These are phyloP conservation scores for Sylvilagus bachmani DNA, from an alignment of 2,113 vertebrate species.

Conservation along the genomic window DNA sequence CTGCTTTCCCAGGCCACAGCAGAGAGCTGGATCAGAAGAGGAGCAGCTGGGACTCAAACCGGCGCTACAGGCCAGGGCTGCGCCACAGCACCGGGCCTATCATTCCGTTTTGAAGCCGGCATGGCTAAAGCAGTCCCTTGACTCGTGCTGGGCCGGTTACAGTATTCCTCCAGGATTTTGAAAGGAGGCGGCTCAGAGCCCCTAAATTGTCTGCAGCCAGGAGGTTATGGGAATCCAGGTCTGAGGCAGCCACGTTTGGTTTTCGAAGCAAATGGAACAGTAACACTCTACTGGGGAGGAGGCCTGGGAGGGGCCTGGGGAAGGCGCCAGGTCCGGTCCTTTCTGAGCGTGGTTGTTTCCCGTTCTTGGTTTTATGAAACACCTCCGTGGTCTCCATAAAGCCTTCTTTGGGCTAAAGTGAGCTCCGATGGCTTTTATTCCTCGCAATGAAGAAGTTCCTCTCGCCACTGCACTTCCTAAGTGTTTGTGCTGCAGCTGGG, in stretches of 20 bases:
- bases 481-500: neutral
- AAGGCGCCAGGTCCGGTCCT: neutral
- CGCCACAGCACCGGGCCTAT: too few relatives aligned
- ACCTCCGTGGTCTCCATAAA: neutral
- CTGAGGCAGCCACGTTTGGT: neutral
- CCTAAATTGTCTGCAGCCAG: neutral
- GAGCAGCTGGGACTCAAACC: too few relatives aligned
- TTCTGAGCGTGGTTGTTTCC: neutral
- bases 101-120: neutral
- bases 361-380: constrained; percentile 8
- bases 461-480: neutral
- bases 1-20: too few relatives aligned
- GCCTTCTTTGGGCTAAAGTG: neutral
- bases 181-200: neutral
- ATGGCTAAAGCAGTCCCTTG: too few relatives aligned
- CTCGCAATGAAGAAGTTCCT: neutral
- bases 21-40: too few relatives aligned
- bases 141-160: neutral
- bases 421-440: constrained; percentile 14
- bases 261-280: neutral
- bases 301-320: neutral
- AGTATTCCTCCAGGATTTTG: neutral
- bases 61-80: too few relatives aligned
- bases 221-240: neutral
- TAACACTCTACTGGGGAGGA: neutral